These are phyloP conservation scores for Callyntrura guangdongensis DNA, from an alignment of 2,888 invertebrate genomes.

Conservation along the genomic window DNA sequence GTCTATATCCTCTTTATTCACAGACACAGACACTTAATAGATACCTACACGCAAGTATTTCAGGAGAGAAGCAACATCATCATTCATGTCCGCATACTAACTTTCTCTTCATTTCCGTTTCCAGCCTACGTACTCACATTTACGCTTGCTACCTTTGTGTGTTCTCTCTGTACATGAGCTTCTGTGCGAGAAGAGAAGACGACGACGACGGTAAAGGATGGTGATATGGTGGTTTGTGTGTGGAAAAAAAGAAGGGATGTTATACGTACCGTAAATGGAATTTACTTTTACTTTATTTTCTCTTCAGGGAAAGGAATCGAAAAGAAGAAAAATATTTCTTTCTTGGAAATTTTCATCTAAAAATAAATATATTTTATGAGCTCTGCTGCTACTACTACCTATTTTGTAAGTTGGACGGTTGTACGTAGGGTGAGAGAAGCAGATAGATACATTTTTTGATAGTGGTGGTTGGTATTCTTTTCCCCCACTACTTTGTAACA, in stretches of 20 bases:
- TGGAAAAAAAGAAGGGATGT: background rate
- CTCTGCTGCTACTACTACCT: background rate
- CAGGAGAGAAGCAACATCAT: constrained; percentile 40
- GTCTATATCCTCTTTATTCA: background rate
- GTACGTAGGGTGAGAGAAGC: background rate
- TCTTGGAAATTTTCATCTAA: constrained; percentile 24
- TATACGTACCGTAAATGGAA: constrained; percentile 12
- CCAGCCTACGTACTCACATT: constrained; percentile 52
- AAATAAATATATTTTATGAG: background rate
- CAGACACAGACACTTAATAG: background rate
- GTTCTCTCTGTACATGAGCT: background rate
- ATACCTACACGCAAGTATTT: background rate
- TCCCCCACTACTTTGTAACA: background rate
- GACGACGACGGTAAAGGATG: background rate
- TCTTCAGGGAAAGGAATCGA: background rate
- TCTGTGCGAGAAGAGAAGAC: background rate
- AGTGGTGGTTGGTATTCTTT: background rate
- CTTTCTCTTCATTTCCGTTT: constrained; percentile 76
- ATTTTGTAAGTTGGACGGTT: background rate
- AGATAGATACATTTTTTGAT: no score
- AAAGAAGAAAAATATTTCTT: background rate
- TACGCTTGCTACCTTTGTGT: constrained; percentile 10
- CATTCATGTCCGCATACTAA: constrained; percentile 56
- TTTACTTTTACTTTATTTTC: constrained; percentile 23
- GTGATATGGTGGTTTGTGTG: constrained; percentile 9